These are phyloP conservation scores for Aplodontia rufa DNA, from an alignment of 2,113 vertebrate genomes.

Conservation along the genomic window DNA sequence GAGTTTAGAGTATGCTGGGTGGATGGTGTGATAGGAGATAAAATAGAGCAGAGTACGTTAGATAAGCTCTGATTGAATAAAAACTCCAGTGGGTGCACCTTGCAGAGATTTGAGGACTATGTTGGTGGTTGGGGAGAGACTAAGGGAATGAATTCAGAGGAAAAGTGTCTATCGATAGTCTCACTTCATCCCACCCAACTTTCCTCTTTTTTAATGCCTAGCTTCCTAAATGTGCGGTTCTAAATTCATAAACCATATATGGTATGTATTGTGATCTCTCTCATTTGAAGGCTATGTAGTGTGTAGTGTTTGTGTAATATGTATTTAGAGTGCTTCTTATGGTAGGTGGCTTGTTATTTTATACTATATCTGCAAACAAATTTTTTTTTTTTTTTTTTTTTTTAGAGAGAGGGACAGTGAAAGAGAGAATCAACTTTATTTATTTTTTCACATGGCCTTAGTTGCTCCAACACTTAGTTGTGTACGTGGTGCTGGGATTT, in stretches of 20 bases:
- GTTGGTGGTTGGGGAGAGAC: background rate
- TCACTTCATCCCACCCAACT: background rate
- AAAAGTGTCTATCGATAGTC: background rate
- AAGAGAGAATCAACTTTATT: no score
- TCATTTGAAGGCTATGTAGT: background rate
- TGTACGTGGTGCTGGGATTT: no score
- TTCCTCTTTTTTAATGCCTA: background rate
- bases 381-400: no score
- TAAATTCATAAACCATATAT: background rate
- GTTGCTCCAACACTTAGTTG: no score
- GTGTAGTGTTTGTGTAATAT: background rate
- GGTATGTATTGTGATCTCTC: background rate
- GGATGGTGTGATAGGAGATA: background rate
- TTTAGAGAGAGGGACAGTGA: no score
- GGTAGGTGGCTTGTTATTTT: background rate
- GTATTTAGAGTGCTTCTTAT: background rate
- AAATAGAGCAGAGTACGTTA: background rate
- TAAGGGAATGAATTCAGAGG: background rate
- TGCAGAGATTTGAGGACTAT: background rate
- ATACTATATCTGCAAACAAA: background rate
- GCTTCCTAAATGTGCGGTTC: background rate
- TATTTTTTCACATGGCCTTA: no score
- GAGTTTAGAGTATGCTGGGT: background rate
- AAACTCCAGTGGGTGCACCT: background rate
- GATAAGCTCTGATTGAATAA: background rate